A percentile compares a stretch with the other conserved stretches of the same genome.
phyloP scores from a whole-genome alignment of 2,888 invertebrate species.

The Bombylius discolor region DNA sequence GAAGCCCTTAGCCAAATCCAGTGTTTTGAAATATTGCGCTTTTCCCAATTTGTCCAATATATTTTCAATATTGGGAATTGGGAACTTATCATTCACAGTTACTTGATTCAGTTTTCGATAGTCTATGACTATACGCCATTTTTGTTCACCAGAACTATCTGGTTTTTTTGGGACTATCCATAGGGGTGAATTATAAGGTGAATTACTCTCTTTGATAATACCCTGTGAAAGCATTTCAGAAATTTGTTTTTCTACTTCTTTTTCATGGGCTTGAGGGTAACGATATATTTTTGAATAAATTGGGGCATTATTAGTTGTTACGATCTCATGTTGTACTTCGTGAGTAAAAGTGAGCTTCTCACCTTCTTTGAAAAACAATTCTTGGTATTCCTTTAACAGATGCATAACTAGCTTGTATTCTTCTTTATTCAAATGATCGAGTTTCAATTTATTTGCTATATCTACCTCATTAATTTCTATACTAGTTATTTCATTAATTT shows the following conservation, averaged over 20 bases:
- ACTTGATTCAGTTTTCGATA: slow-evolving; percentile 7
- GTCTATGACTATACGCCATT: slow-evolving; percentile 9
- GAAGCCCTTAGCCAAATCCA: slow-evolving; percentile 13
- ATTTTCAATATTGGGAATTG: slow-evolving; percentile 2
- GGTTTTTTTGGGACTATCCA: slow-evolving; percentile 2
- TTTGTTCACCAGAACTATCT: slow-evolving; percentile 6
- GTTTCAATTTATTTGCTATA: too few species aligned
- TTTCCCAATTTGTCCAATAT: slow-evolving; percentile 13
- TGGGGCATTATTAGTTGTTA: slow-evolving; percentile 2
- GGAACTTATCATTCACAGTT: slow-evolving; percentile 1
- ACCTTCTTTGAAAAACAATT: slow-evolving; percentile 9
- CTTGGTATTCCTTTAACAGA: neutral
- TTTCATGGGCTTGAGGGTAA: slow-evolving; percentile 5
- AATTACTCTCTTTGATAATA: slow-evolving; percentile 6
- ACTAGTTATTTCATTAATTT: too few species aligned
- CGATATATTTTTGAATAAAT: slow-evolving; percentile 11
- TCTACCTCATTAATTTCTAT: too few species aligned
- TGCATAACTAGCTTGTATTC: too few species aligned
- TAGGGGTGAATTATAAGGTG: slow-evolving; percentile 8
- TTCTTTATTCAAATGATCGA: too few species aligned
- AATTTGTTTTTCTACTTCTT: neutral
- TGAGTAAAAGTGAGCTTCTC: slow-evolving; percentile 6
- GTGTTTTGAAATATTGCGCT: slow-evolving; percentile 10
- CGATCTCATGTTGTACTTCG: slow-evolving; percentile 9
- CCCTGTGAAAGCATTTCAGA: slow-evolving; percentile 1